phyloP scores from a whole-genome alignment of 1,140 invertebrate species.

The Drosophila grimshawi region DNA sequence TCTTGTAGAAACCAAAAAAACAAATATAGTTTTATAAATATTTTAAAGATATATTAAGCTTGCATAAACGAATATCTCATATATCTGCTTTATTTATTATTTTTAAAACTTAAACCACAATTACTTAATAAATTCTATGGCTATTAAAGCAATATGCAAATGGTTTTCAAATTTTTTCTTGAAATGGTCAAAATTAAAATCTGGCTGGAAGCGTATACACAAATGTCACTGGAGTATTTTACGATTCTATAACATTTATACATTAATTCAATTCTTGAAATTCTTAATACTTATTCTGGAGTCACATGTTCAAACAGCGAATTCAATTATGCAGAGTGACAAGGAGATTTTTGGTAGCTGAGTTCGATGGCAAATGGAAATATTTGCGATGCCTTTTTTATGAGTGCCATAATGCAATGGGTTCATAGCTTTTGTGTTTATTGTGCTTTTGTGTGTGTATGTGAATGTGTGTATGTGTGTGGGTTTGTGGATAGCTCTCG shows the following conservation, averaged over 20 bases:
- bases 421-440: background rate
- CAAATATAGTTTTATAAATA: too few relatives aligned
- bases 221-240: too few relatives aligned
- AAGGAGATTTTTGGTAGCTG: background rate
- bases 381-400: slow-evolving; percentile 15
- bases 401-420: slow-evolving; percentile 27
- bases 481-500: slow-evolving; percentile 5
- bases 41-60: too few relatives aligned
- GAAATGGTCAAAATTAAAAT: too few relatives aligned
- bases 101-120: too few relatives aligned
- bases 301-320: background rate
- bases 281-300: background rate
- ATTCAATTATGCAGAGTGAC: slow-evolving; percentile 1
- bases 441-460: background rate
- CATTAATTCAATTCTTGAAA: slow-evolving; percentile 5
- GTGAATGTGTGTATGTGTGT: background rate
- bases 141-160: too few relatives aligned
- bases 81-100: too few relatives aligned
- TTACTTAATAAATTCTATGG: too few relatives aligned
- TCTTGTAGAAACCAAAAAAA: too few relatives aligned
- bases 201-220: too few relatives aligned
- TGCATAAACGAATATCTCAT: too few relatives aligned
- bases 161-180: too few relatives aligned
- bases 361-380: background rate
- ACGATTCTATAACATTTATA: background rate